These are phyloP conservation scores for Puntigrus tetrazona DNA, from an alignment of 2,113 vertebrate genomes.

Conservation along the genomic window DNA sequence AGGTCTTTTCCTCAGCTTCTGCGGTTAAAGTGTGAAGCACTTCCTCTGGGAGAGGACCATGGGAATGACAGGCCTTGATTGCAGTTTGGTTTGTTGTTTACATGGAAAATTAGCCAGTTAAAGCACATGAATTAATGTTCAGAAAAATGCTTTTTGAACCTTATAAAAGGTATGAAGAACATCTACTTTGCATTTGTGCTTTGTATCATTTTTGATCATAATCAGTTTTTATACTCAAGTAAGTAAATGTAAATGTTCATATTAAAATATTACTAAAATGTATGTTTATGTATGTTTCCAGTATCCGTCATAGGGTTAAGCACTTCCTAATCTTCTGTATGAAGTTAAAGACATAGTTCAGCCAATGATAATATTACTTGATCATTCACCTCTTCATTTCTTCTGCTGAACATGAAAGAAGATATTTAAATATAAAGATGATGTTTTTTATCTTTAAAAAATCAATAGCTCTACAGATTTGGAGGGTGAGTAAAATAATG, in stretches of 20 bases:
- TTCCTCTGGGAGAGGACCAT: not conserved
- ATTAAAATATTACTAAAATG: not conserved
- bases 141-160: not conserved
- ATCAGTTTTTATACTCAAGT: not conserved
- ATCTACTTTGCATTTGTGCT: not conserved
- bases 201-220: not conserved
- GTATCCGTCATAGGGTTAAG: not conserved
- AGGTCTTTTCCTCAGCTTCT: not conserved
- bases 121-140: not conserved
- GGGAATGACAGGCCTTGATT: not conserved
- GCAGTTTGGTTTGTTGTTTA: not conserved
- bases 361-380: not conserved
- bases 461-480: not conserved
- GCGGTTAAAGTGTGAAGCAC: not conserved
- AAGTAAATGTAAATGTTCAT: not conserved
- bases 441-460: not conserved
- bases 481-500: not conserved
- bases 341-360: not conserved
- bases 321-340: not conserved
- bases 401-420: not conserved
- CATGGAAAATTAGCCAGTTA: not conserved
- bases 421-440: not conserved
- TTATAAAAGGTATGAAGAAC: not conserved
- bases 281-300: too few relatives aligned
- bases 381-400: not conserved